Evolutionary conservation across 2,888 invertebrate genomes (phyloP).

Genomic region (Acanthacorydalis orientalis): DNA sequence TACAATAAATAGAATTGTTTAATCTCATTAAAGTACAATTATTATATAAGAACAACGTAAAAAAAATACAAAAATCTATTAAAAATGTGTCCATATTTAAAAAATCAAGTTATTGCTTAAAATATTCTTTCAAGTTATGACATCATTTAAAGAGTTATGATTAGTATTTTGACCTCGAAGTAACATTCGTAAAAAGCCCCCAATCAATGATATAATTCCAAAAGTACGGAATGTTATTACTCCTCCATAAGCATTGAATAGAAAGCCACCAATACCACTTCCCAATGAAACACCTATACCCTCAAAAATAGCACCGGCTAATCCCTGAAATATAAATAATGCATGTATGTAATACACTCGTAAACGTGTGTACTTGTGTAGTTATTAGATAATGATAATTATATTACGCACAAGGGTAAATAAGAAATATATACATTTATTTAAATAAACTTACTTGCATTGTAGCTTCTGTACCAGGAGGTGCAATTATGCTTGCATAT

Average conservation of each 20-base stretch:
- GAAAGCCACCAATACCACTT: constrained; percentile 57
- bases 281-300: constrained; percentile 70
- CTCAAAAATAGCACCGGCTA: constrained; percentile 76
- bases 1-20: too few species aligned
- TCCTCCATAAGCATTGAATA: constrained; percentile 48
- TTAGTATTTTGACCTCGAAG: too few species aligned
- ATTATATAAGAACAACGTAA: too few species aligned
- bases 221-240: constrained; percentile 52
- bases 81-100: too few species aligned
- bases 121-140: too few species aligned
- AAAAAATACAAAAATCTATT: too few species aligned
- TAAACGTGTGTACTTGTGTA: neutral
- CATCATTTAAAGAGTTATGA: too few species aligned
- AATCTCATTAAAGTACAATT: too few species aligned
- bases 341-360: neutral
- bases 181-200: too few species aligned
- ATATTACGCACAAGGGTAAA: neutral
- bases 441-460: constrained; percentile 42
- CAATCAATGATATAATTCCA: constrained; percentile 33
- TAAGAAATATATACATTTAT: neutral
- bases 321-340: constrained; percentile 37
- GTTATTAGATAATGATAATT: neutral
- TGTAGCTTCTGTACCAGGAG: constrained; percentile 71
- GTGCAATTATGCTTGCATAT: constrained; percentile 69
- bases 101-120: too few species aligned